phyloP scores from a whole-genome alignment of 2,797 vertebrate species.

The Esox masquinongy region DNA sequence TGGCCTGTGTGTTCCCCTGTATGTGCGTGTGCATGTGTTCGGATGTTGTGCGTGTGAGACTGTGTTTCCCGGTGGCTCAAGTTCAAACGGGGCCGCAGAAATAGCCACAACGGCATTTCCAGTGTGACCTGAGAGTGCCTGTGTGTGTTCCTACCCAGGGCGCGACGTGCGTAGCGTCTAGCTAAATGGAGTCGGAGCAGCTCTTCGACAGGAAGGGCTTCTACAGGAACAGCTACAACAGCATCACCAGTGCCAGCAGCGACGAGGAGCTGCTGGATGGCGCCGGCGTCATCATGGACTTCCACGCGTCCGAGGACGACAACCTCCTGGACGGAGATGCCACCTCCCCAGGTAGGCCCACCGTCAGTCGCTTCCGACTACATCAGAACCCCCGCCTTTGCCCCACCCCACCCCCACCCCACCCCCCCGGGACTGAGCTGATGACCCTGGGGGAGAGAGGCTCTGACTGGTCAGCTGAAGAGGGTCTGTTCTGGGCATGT shows the following conservation, averaged over 20 bases:
- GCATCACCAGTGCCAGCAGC: constrained; percentile 96
- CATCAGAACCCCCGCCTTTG: neutral
- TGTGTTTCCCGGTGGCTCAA: constrained; percentile 16
- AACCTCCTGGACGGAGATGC: constrained; percentile 95
- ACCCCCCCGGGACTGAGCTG: neutral
- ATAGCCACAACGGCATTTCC: constrained; percentile 19
- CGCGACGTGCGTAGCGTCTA: constrained; percentile 56
- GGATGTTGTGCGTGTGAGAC: neutral
- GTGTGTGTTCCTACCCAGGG: constrained; percentile 67
- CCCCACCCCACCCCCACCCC: neutral
- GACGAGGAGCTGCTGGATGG: constrained; percentile 98
- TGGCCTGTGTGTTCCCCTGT: constrained; percentile 12
- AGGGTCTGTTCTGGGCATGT: neutral
- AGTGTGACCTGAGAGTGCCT: constrained; percentile 14
- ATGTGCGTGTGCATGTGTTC: constrained; percentile 26
- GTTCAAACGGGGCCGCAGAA: neutral
- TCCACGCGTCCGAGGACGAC: constrained; percentile 97
- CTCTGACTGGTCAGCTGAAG: neutral
- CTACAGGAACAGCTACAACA: constrained; percentile 98
- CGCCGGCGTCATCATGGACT: constrained; percentile 95
- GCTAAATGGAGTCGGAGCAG: constrained; percentile 99
- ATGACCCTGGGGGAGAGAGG: neutral
- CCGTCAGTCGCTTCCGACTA: neutral
- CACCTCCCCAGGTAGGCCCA: constrained; percentile 86
- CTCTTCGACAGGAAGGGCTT: constrained; percentile 92